Evolutionary conservation across 2,888 invertebrate genomes (phyloP).

Genomic region (Clusia tigrina): DNA sequence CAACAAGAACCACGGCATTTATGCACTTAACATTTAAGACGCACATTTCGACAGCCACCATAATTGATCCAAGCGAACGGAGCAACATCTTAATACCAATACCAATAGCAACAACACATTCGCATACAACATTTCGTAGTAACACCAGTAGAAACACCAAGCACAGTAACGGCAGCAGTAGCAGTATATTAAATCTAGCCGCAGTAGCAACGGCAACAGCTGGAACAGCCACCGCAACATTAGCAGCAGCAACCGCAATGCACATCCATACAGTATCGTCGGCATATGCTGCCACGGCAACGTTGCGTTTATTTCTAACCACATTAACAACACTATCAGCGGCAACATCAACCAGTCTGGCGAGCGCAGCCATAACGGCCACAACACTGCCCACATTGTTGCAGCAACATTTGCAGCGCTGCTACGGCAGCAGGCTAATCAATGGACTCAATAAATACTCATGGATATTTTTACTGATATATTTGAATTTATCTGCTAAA

Average conservation of each 20-base stretch:
- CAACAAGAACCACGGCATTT: slow-evolving; percentile 27
- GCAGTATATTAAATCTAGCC: no score
- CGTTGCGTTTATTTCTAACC: slow-evolving; percentile 18
- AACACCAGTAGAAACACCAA: slow-evolving; percentile 19
- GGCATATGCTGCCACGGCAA: slow-evolving; percentile 24
- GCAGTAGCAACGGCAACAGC: slow-evolving; percentile 30
- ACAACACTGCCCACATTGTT: slow-evolving; percentile 32
- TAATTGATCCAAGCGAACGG: slow-evolving; percentile 24
- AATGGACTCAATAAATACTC: slow-evolving; percentile 63
- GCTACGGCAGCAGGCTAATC: slow-evolving; percentile 38
- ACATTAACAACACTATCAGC: slow-evolving; percentile 10
- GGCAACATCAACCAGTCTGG: slow-evolving; percentile 22
- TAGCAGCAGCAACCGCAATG: no score
- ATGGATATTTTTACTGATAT: slow-evolving; percentile 65
- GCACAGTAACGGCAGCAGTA: slow-evolving; percentile 28
- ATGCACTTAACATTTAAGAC: background rate
- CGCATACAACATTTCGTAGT: slow-evolving; percentile 14
- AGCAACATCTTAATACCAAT: slow-evolving; percentile 32
- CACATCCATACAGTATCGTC: background rate
- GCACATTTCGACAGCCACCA: slow-evolving; percentile 35
- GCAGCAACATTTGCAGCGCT: slow-evolving; percentile 20
- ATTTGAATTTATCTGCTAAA: slow-evolving; percentile 65
- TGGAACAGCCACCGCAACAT: no score
- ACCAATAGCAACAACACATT: slow-evolving; percentile 33
- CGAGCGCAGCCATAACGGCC: slow-evolving; percentile 28